Base-by-base conservation (phyloP, 2,888 invertebrate genomes). In the Diplolepis rosae region DNA sequence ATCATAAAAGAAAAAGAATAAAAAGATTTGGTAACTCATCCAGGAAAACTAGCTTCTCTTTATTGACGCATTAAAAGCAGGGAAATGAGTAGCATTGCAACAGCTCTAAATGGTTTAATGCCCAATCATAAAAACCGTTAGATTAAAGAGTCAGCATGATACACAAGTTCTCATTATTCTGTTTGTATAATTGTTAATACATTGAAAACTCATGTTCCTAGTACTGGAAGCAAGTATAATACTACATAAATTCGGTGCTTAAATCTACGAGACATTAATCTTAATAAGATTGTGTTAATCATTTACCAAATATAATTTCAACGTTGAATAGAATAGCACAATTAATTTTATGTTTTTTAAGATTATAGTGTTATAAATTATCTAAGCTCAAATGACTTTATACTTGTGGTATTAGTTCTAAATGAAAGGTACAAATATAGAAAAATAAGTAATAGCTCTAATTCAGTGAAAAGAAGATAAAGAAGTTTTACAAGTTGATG, bases 31-130 rank as follows among this genome's bases (percentile, higher is more conserved):
- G 32, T 18, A 56, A 32, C 18, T 32, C 54, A 69, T 66, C 48
- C 51, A 56, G 71, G 72, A 75, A 76, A 73, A 75, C 65, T 68
- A 74, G 69, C 68, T 68, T 72, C 56, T 66, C 54, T 39, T 18
- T 24, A 50, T 71, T 67, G 69, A 48, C 66, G 22, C 67, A 61
- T 66, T 66, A 71, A 48, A 28, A 67, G 45, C 11, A 48, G 24
- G 35, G n/a, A n/a, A n/a, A n/a, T n/a, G n/a, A n/a, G n/a, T n/a
- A 39, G 24, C 35, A 54, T 54, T 30, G 15, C 6, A 18, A 56
- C 56, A 45, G 15, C 15, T 28, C 27, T 24, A 24, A 15, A 51
- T n/a, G 27, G n/a, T 51, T 51, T 9, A 24, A 51, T 51, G n/a
- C 51, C 13, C 27, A 27, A 51, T 51, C 27, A 24, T 18, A 50